These are phyloP conservation scores for Hymenopus coronatus DNA, from an alignment of 2,888 invertebrate genomes.

Conservation along the genomic window DNA sequence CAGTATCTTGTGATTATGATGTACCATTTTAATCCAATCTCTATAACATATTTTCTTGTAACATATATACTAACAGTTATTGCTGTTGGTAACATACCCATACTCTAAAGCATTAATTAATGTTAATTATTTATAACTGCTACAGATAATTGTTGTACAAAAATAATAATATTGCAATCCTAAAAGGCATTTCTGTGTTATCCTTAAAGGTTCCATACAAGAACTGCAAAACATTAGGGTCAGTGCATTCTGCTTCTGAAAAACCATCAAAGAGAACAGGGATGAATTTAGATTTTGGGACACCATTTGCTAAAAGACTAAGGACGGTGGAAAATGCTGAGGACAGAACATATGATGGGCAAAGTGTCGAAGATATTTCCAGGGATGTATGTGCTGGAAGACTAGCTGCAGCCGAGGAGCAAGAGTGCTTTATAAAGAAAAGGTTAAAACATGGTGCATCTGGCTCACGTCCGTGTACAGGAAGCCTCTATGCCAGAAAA, in stretches of 20 bases:
- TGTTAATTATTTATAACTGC: too few relatives aligned
- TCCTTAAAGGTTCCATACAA: constrained; percentile 15
- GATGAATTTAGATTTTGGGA: constrained; percentile 17
- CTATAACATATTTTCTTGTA: too few relatives aligned
- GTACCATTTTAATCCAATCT: too few relatives aligned
- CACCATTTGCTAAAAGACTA: constrained; percentile 23
- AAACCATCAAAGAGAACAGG: neutral
- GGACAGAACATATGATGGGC: neutral
- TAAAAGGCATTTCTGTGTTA: neutral
- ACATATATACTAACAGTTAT: too few relatives aligned
- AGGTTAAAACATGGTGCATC: neutral
- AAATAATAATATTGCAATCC: too few relatives aligned
- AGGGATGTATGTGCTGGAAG: constrained; percentile 11
- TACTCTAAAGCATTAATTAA: too few relatives aligned
- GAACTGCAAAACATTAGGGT: neutral
- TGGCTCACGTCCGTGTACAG: neutral
- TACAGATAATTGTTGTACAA: too few relatives aligned
- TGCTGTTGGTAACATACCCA: too few relatives aligned
- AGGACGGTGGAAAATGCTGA: neutral
- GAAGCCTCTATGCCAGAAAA: neutral
- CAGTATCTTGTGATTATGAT: too few relatives aligned
- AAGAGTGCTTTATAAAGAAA: neutral
- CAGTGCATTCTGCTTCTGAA: neutral
- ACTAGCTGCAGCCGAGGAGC: neutral
- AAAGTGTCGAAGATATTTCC: neutral